Evolutionary conservation across 2,797 vertebrate genomes (phyloP).

Genomic region (Alca torda): DNA sequence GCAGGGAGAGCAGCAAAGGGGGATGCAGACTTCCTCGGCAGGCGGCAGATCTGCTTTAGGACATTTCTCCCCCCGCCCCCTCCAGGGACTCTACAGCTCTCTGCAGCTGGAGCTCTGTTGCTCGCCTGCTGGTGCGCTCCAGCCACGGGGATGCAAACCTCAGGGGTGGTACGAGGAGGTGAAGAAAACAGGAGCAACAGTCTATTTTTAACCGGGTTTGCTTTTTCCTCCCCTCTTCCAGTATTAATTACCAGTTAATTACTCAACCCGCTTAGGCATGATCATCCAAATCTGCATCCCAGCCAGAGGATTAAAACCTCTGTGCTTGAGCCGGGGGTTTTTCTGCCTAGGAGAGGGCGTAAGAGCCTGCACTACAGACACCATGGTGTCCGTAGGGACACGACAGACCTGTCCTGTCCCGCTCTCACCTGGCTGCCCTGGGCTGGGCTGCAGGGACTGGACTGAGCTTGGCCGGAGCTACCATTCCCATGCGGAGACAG

Average conservation of each 20-base stretch:
- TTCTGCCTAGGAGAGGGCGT: neutral
- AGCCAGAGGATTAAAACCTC: neutral
- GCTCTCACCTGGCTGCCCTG: neutral
- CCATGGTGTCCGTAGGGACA: neutral
- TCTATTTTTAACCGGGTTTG: neutral
- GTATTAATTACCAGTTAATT: neutral
- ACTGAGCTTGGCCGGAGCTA: neutral
- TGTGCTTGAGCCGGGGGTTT: neutral
- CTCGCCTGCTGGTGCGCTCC: neutral
- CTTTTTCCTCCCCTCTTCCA: neutral
- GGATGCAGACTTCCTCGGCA: neutral
- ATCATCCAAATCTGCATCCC: neutral
- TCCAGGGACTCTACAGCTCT: neutral
- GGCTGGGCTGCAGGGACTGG: neutral
- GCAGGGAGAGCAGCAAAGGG: neutral
- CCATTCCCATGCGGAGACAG: fast-evolving
- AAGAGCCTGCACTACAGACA: neutral
- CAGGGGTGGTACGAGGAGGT: neutral
- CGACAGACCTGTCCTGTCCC: neutral
- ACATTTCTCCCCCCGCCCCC: neutral
- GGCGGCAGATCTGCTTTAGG: neutral
- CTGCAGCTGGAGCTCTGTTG: neutral
- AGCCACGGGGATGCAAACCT: neutral
- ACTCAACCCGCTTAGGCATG: neutral
- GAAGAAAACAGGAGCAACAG: neutral